These are phyloP conservation scores for Pristionchus maxplancki DNA, from an alignment of 2,888 invertebrate genomes.

Conservation along the genomic window DNA sequence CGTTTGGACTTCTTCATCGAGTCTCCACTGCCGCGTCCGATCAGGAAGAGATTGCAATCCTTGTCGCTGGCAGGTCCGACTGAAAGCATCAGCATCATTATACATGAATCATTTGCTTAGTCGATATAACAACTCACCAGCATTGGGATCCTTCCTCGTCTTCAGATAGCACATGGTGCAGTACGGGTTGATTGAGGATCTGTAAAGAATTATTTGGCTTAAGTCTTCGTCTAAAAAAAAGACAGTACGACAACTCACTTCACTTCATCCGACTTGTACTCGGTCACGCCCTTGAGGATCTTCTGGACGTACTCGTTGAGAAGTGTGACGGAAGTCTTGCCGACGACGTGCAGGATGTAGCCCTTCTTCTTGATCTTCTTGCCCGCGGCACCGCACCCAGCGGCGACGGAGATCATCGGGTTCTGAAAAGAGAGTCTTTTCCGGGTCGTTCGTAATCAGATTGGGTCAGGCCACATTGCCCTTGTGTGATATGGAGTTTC, in stretches of 20 bases:
- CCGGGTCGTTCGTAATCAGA: not conserved
- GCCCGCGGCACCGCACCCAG: not conserved
- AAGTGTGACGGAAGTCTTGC: conserved; percentile 36
- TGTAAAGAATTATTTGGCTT: not conserved
- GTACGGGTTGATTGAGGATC: conserved; percentile 13
- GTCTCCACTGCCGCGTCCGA: not conserved
- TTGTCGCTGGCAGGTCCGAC: not conserved
- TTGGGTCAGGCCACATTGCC: no score
- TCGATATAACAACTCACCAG: not conserved
- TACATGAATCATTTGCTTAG: no score
- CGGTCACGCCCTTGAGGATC: not conserved
- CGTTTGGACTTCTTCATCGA: not conserved
- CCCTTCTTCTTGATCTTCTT: not conserved
- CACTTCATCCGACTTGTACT: conserved; percentile 10
- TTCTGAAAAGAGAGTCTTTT: not conserved
- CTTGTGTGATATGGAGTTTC: no score
- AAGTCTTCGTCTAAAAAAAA: no score
- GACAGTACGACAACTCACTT: not conserved
- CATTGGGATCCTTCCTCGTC: not conserved
- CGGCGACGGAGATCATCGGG: not conserved
- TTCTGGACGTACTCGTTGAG: conserved; percentile 27
- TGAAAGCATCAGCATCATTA: no score
- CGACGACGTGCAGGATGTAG: not conserved
- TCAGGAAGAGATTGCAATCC: not conserved
- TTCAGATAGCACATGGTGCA: not conserved